Base-by-base conservation (phyloP, 2,888 invertebrate species). In the Yponomeuta evonymella region DNA sequence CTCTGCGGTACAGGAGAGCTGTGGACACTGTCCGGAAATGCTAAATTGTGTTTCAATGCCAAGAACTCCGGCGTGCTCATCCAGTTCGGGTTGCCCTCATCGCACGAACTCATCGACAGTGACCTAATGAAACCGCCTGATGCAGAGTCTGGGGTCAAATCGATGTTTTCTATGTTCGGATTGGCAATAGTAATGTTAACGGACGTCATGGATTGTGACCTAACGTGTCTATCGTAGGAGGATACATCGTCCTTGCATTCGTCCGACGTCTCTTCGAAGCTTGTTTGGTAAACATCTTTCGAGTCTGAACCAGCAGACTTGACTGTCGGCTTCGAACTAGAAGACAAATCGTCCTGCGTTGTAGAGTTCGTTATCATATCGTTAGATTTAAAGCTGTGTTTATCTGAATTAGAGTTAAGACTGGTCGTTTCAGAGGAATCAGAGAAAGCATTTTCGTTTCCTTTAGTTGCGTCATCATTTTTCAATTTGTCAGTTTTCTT, bases 21-120 rank as follows among this genome's bases (percentile, higher is more conserved):
- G 69, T 95, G 95, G 12, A 94, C 95, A 80, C 96, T 96, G 73
- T 97, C 96, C 1, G 96, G 96, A 83, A 96, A 96, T 64, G 94
- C 95, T 74, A 96, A 87, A 83, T 96, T 96, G 79, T 96, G 96
- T 80, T 96, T 96, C 73, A 96, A 92, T 1, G 96, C 96, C 72
- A 97, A 82, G 70, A 96, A 93, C 80, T 97, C 96, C 0, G 96
- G 96, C 0, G 96, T 96, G 72, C 94, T 94, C 94, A 96, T 95
- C 96, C 96, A 96, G 76, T 95, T 94, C 10, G 95, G 95, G 75
- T 95, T 94, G 73, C 95, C 95, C 74, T 96, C 96, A 75, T 95
- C 95, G 69, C 93, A 94, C 9, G 95, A 94, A 76, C 95, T 95
- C 79, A 94, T 87, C 12, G 94, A 94, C 75, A 94, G 84, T n/a